Evolutionary conservation across 92 coral and sea anemone genomes (phyloP).

Genomic region (Diadumene lineata): DNA sequence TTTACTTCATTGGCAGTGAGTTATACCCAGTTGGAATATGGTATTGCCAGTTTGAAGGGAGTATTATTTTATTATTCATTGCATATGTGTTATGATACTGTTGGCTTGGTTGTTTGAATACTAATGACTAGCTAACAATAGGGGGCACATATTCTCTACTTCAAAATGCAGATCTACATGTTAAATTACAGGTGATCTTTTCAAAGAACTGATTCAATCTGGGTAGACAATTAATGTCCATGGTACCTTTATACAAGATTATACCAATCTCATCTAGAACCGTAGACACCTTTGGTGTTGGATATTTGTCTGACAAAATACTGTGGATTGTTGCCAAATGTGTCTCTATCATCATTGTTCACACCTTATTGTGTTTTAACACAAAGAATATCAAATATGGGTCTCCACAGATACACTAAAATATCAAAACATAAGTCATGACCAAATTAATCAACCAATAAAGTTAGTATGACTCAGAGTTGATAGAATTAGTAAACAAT

Average conservation of each 20-base stretch:
- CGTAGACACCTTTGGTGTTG: background rate
- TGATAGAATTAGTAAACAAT: too few relatives aligned
- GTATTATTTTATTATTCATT: background rate
- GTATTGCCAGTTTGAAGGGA: background rate
- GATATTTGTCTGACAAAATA: background rate
- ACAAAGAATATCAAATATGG: too few relatives aligned
- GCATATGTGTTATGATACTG: background rate
- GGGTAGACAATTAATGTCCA: background rate
- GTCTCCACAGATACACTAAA: too few relatives aligned
- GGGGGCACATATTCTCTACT: background rate
- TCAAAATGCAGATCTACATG: background rate
- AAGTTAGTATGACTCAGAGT: too few relatives aligned
- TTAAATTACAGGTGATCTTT: background rate
- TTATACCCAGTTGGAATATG: background rate
- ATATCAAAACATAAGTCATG: too few relatives aligned
- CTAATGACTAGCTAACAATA: slow-evolving; percentile 2
- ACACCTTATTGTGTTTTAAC: background rate
- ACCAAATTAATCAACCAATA: too few relatives aligned
- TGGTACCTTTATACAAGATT: background rate
- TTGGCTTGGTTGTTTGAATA: background rate
- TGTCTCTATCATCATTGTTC: background rate
- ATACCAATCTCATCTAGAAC: background rate
- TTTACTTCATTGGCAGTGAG: background rate
- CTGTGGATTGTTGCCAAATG: slow-evolving; percentile 1
- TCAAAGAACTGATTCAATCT: background rate